Evolutionary conservation across 2,113 vertebrate species (phyloP).

Genomic region (Scartelaos histophorus): DNA sequence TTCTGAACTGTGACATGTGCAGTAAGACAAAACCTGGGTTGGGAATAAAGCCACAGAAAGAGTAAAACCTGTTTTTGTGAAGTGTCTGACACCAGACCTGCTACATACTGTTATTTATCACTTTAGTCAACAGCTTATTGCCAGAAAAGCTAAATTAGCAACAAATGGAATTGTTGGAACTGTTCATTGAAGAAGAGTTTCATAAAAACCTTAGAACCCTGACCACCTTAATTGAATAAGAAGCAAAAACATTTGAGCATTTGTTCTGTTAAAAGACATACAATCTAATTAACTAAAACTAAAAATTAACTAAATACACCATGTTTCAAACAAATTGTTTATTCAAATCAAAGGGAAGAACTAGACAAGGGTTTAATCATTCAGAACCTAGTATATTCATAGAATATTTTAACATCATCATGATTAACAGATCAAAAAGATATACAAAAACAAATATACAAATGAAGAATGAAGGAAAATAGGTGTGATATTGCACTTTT

Average conservation of each 20-base stretch:
- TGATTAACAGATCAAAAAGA: slow-evolving; percentile 82
- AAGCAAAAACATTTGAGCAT: too few species aligned
- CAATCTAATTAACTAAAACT: neutral
- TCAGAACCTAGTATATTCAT: slow-evolving; percentile 87
- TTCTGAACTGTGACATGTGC: slow-evolving; percentile 38
- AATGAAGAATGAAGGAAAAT: slow-evolving; percentile 89
- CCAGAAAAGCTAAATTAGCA: too few species aligned
- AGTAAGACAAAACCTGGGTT: neutral
- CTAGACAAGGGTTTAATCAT: slow-evolving; percentile 91
- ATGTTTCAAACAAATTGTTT: slow-evolving; percentile 70
- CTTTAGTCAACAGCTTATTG: too few species aligned
- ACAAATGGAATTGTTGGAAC: too few species aligned
- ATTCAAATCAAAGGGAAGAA: slow-evolving; percentile 90
- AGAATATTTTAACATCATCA: slow-evolving; percentile 90
- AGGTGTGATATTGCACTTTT: slow-evolving; percentile 99
- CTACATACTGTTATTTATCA: too few species aligned
- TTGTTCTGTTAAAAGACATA: neutral
- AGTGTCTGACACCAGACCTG: too few species aligned
- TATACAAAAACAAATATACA: slow-evolving; percentile 79
- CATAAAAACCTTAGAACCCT: too few species aligned
- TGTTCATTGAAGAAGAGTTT: too few species aligned
- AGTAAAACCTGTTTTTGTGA: too few species aligned
- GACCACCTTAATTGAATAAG: too few species aligned
- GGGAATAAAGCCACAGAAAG: too few species aligned
- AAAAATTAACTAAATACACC: neutral